Evolutionary conservation across 1,140 invertebrate genomes (phyloP).

Genomic region (Drosophila melanica): DNA sequence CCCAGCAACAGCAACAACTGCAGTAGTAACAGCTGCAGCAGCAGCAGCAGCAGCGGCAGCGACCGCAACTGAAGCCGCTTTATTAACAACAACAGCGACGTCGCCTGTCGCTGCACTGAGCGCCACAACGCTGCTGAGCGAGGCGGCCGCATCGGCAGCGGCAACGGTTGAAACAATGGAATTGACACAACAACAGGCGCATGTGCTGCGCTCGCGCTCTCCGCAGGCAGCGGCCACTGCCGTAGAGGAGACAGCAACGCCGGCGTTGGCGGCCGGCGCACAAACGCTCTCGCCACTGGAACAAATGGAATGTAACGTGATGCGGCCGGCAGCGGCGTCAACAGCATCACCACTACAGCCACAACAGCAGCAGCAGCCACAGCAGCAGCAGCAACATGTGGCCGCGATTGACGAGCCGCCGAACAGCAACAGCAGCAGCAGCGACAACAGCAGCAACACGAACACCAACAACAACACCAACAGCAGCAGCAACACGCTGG

Average conservation of each 20-base stretch:
- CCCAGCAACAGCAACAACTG: slow-evolving; percentile 6
- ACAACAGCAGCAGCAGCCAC: slow-evolving; percentile 10
- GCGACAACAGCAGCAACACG: not conserved
- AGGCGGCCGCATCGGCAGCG: slow-evolving; percentile 55
- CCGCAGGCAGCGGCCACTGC: slow-evolving; percentile 51
- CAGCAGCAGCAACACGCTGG: not conserved
- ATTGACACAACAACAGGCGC: slow-evolving; percentile 68
- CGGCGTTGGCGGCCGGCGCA: slow-evolving; percentile 45
- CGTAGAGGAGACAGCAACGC: slow-evolving; percentile 55
- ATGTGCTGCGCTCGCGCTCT: slow-evolving; percentile 69
- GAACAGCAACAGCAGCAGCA: not conserved
- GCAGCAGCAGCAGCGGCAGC: not conserved
- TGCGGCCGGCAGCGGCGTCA: slow-evolving; percentile 17
- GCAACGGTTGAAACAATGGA: slow-evolving; percentile 58
- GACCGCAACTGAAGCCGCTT: slow-evolving; percentile 6
- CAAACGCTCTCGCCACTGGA: slow-evolving; percentile 35
- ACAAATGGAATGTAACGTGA: slow-evolving; percentile 58
- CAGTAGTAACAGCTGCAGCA: not conserved
- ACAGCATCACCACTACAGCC: slow-evolving; percentile 14
- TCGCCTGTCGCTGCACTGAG: slow-evolving; percentile 59
- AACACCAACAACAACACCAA: slow-evolving; percentile 3
- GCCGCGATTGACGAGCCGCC: slow-evolving; percentile 20
- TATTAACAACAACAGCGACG: slow-evolving; percentile 37
- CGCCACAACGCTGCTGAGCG: slow-evolving; percentile 53
- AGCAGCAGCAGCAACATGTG: slow-evolving; percentile 68